Evolutionary conservation across 2,888 invertebrate genomes (phyloP), one percentile per base, ranked within the genome.

Genomic region (Dascillus cervinus): DNA sequence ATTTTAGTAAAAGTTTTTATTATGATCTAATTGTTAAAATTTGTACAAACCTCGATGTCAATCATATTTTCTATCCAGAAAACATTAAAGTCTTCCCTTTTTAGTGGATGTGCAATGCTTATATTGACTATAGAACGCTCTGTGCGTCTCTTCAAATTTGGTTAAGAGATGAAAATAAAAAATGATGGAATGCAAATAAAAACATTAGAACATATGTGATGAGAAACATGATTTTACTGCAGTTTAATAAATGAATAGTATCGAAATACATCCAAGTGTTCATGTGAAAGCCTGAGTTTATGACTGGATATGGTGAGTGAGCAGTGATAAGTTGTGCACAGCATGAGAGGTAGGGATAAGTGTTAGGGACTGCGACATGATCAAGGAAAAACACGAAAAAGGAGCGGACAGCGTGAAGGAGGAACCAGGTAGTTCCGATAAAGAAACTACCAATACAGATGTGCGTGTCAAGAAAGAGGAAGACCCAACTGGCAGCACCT

Each of bases 141-240:
- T 55, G 49, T 56, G 56, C 58, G 58, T 58, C 58, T 58, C 53
- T 57, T 60, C 53, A 60, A 49, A 60, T 61, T 62, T 62, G 62
- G 62, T 62, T 62, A 60, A 60, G 58, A 62, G 59, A 63, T 62
- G 62, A 62, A 64, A 64, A 62, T 62, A 64, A 64, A 64, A 63
- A 63, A 59, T 60, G 57, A 59, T 59, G 62, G 62, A 63, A 64
- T 63, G 63, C 63, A 64, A 64, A 64, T 64, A 64, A 64, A 64
- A 64, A 64, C 63, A 63, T 62, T 62, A 56, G 61, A 63, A 61
- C 63, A 64, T 64, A 64, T 64, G 64, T 64, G 62, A 62, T 63
- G 57, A 60, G 59, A 61, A 59, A 58, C 53, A 60, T 55, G 57
- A 60, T 54, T 58, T 56, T 56, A 55, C 52, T 53, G 48, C 52